phyloP scores from a whole-genome alignment of 2,113 vertebrate genomes.

The Pteruthius melanotis region DNA sequence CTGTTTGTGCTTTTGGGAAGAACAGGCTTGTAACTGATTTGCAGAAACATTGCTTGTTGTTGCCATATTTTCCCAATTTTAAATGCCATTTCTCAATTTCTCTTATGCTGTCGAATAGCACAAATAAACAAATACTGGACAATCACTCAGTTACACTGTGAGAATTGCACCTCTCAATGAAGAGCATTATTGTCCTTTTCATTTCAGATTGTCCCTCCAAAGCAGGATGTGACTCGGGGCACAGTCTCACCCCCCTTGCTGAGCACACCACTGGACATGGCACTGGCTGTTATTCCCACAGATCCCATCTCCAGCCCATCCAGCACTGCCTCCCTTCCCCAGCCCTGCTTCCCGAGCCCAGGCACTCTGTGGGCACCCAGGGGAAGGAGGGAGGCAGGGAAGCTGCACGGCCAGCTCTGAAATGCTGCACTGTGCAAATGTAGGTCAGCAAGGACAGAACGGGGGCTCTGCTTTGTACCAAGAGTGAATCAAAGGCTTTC shows the following conservation, averaged over 20 bases:
- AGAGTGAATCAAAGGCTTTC: background rate
- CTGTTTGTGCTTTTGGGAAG: background rate
- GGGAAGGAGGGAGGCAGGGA: background rate
- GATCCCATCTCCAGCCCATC: background rate
- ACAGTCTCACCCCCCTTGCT: background rate
- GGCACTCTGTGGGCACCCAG: fast-evolving
- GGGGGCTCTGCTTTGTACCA: background rate
- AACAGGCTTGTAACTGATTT: background rate
- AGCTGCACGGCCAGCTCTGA: background rate
- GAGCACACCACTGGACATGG: fast-evolving
- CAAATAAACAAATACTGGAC: background rate
- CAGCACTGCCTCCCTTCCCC: background rate
- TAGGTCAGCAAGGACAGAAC: background rate
- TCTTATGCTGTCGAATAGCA: background rate
- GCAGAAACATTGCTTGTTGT: background rate
- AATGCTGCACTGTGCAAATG: background rate
- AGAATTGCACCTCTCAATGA: background rate
- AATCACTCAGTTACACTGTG: background rate
- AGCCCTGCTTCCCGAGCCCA: background rate
- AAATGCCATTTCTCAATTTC: background rate
- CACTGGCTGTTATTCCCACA: background rate
- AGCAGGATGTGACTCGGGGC: fast-evolving
- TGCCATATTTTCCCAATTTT: background rate
- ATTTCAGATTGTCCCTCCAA: background rate
- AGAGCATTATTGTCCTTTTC: background rate